A percentile compares a stretch with the other conserved stretches of the same genome.
These are phyloP conservation scores for Chondrilla cf. caribensis DNA, from an alignment of 37 sponge, comb jelly and placozoan genomes.

Conservation along the genomic window DNA sequence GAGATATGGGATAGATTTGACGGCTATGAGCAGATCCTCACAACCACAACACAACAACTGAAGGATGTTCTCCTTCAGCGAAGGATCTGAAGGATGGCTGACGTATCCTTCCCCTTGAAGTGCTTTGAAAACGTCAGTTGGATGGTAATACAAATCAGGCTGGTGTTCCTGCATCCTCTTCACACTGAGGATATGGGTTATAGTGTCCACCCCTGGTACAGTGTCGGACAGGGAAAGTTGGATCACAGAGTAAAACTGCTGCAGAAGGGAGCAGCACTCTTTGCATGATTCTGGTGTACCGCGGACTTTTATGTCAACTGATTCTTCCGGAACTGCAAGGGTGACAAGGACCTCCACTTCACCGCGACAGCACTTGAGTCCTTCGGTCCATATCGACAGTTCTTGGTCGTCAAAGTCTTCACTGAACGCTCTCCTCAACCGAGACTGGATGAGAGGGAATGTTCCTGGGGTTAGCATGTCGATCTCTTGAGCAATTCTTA, in stretches of 20 bases:
- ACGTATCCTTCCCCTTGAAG: slow-evolving; percentile 38
- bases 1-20: slow-evolving; percentile 65
- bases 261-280: slow-evolving; percentile 74
- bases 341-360: slow-evolving; percentile 67
- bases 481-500: neutral
- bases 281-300: slow-evolving; percentile 49
- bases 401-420: slow-evolving; percentile 86
- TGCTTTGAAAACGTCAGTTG: slow-evolving; percentile 72
- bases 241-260: slow-evolving; percentile 62
- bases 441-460: slow-evolving; percentile 68
- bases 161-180: slow-evolving; percentile 49
- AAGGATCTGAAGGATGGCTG: neutral
- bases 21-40: slow-evolving; percentile 53
- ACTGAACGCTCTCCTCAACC: slow-evolving; percentile 41
- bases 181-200: slow-evolving; percentile 52
- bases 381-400: slow-evolving; percentile 77
- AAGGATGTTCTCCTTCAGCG: slow-evolving; percentile 45
- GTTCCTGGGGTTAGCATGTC: slow-evolving; percentile 73
- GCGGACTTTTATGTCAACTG: slow-evolving; percentile 68
- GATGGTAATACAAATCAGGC: slow-evolving; percentile 45
- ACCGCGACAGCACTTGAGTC: slow-evolving; percentile 83
- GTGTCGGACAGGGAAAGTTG: slow-evolving; percentile 24
- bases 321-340: slow-evolving; percentile 29
- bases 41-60: slow-evolving; percentile 85
- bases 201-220: slow-evolving; percentile 62